A percentile compares a stretch with the other conserved stretches of the same genome.
Evolutionary conservation across 2,888 invertebrate genomes (phyloP).

Genomic region (Zygogramma bicolorata): DNA sequence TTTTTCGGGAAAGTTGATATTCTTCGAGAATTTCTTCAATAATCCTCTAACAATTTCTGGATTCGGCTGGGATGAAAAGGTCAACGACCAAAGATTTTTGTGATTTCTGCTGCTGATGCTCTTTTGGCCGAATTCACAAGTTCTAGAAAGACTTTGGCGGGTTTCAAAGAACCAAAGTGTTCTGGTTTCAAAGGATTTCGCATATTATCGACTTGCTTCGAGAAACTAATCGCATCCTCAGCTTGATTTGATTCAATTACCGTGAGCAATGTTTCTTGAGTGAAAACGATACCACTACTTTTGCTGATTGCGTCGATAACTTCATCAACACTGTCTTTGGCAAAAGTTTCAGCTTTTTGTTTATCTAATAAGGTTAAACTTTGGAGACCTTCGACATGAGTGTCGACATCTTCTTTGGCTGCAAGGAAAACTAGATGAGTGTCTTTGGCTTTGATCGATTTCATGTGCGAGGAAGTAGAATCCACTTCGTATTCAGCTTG

Average conservation of each 20-base stretch:
- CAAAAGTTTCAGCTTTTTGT: slow-evolving; percentile 34
- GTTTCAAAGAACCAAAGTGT: slow-evolving; percentile 73
- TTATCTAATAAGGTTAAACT: slow-evolving; percentile 60
- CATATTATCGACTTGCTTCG: slow-evolving; percentile 63
- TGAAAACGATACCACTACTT: slow-evolving; percentile 46
- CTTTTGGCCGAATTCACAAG: slow-evolving; percentile 73
- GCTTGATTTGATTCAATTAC: slow-evolving; percentile 49
- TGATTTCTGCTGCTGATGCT: slow-evolving; percentile 72
- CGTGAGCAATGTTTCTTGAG: slow-evolving; percentile 56
- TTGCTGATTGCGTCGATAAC: slow-evolving; percentile 54
- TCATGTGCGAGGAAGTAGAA: slow-evolving; percentile 57
- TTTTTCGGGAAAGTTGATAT: slow-evolving; percentile 69
- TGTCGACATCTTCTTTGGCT: slow-evolving; percentile 69
- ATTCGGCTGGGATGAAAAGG: slow-evolving; percentile 76
- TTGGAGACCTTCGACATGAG: slow-evolving; percentile 66
- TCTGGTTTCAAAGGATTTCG: slow-evolving; percentile 69
- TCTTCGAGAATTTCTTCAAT: slow-evolving; percentile 67
- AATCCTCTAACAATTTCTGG: slow-evolving; percentile 70
- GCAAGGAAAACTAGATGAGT: slow-evolving; percentile 67
- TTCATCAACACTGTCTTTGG: slow-evolving; percentile 37
- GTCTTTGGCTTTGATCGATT: slow-evolving; percentile 63
- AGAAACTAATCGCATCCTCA: slow-evolving; percentile 38
- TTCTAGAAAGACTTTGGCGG: slow-evolving; percentile 75
- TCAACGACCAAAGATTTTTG: slow-evolving; percentile 78
- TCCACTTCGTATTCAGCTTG: slow-evolving; percentile 63